These are phyloP conservation scores for Tylochromis polylepis DNA, from an alignment of 2,113 vertebrate species.

Conservation along the genomic window DNA sequence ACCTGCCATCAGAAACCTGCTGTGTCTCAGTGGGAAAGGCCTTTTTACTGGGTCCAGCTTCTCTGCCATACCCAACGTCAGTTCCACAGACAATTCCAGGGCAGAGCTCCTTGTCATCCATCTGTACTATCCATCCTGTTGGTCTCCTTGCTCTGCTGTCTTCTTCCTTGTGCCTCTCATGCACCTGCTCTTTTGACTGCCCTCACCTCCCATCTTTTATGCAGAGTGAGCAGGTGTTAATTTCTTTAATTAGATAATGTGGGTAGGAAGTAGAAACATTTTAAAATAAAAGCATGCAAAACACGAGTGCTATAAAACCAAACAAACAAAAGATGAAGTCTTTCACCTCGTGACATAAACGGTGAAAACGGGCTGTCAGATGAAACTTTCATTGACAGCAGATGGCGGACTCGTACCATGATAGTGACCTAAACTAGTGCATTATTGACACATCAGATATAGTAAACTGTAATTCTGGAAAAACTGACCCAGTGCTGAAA, in stretches of 20 bases:
- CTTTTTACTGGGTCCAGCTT: not conserved
- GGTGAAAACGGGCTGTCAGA: not conserved
- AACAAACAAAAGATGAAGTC: not conserved
- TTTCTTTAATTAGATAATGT: not conserved
- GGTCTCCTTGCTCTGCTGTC: not conserved
- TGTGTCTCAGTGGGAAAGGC: not conserved
- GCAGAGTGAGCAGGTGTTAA: not conserved
- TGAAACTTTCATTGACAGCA: not conserved
- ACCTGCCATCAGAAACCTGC: not conserved
- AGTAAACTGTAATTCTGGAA: not conserved
- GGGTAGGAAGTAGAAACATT: not conserved
- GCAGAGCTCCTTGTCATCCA: not conserved
- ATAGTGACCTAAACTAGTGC: not conserved
- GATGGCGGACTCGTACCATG: slow-evolving; percentile 34
- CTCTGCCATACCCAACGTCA: not conserved
- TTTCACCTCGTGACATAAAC: not conserved
- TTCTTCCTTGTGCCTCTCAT: not conserved
- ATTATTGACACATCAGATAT: not conserved
- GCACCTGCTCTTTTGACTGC: not conserved
- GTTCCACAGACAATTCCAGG: not conserved
- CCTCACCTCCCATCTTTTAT: not conserved
- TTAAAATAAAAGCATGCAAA: not conserved
- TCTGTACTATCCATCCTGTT: not conserved
- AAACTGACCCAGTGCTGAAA: not conserved
- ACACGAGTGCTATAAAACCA: not conserved